Evolutionary conservation across 2,888 invertebrate genomes (phyloP), one percentile per base, ranked within the genome.

Genomic region (Eristalis tenax): DNA sequence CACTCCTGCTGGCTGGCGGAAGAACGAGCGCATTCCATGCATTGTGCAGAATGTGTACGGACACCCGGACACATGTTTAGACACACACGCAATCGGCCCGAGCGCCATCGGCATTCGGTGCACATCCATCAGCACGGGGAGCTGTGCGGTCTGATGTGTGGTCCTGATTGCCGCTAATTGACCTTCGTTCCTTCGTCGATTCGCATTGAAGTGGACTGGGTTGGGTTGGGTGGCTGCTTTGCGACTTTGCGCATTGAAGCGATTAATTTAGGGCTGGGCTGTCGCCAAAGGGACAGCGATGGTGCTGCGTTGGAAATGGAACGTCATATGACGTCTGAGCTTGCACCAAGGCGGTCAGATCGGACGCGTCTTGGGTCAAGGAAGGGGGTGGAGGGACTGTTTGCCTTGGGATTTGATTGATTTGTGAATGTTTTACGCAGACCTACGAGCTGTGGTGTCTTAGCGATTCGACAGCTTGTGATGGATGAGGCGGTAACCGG

Each of bases 161-260:
- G 26, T 26, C 40, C 69, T 68, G 76, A 66, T 71, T 68, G 50
- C 35, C 22, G 43, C 66, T 68, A 61, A 77, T 61, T 71, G 65
- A 84, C 71, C 71, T 80, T 76, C 23, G 50, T 1, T 50, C 40
- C 50, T 50, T 61, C 28, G 56, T 59, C 28, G 66, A 26, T 61
- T 83, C 28, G 64, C 28, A 71, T 61, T 40, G 78, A 8, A 32
- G 22, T 40, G 32, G 22, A 32, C 32, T 50, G 40, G 28, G 35
- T 6, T 3, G 32, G 65, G 75, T 65, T 18, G 18, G 35, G n/a
- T 65, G 56, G 23, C 61, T 73, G 22, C 10, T 50, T 38, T 79
- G 10, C 28, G 66, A 74, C 65, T 66, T 84, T 84, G 75, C 80
- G 84, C 80, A 84, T 66, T 80, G 61, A 56, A 38, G 32, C 32